Base-by-base conservation (phyloP, 2,888 invertebrate species). In the Hololepta plana region DNA sequence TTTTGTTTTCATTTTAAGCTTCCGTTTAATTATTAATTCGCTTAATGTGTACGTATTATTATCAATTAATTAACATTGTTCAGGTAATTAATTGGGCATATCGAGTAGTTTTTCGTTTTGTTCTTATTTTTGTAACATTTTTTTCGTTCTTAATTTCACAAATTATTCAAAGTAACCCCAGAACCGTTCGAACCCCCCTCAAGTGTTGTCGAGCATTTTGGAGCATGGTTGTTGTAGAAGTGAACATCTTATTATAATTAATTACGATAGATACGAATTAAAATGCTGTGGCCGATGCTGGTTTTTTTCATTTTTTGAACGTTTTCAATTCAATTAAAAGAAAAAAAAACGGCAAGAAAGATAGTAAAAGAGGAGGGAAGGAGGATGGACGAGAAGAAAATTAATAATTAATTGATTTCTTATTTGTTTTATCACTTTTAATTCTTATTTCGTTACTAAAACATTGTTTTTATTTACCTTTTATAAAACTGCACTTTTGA, bases 221-320 rank as follows among this genome's bases (percentile, higher is more conserved):
- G 48, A 51, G 53, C 52, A 52, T 53, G 51, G 46, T 50, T 49
- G 47, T 49, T 46, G 48, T 49, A 48, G 10, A 6, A 13, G 12
- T 14, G 5, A 13, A 14, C n/a, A n/a, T n/a, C n/a, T n/a, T n/a
- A n/a, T n/a, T n/a, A n/a, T n/a, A n/a, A n/a, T n/a, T n/a, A n/a
- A n/a, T n/a, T n/a, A n/a, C n/a, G n/a, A n/a, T n/a, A n/a, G n/a
- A n/a, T n/a, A n/a, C n/a, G n/a, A 14, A 14, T 15, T 15, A 17
- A 46, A 44, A 50, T 53, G 53, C 51, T 53, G 51, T 51, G 40
- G 43, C 51, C 49, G 47, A 48, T 46, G 43, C 45, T 44, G 38
- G 38, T 38, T 26, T 27, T 23, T 26, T 28, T 21, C 26, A 32
- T 30, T 22, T 22, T 23, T 28, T 27, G 12, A 15, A 24, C 22